These are phyloP conservation scores for Pitangus sulphuratus DNA, from an alignment of 2,797 vertebrate genomes.

Conservation along the genomic window DNA sequence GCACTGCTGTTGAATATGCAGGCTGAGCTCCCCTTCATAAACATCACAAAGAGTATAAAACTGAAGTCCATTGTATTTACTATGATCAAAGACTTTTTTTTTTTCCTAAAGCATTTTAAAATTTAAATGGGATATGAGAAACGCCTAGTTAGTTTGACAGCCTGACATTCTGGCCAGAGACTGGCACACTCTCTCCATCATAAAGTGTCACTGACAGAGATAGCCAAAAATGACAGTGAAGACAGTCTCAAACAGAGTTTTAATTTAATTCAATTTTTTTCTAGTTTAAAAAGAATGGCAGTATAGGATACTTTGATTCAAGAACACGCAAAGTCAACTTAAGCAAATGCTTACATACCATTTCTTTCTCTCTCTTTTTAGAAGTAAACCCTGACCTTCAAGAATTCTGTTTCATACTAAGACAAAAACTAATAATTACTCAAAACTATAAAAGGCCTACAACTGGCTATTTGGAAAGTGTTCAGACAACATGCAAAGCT, in stretches of 20 bases:
- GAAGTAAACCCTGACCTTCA: neutral
- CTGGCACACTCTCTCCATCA: neutral
- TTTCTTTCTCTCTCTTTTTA: neutral
- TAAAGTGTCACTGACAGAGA: neutral
- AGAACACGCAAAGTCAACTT: neutral
- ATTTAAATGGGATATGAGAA: neutral
- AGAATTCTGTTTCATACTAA: neutral
- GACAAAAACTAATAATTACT: neutral
- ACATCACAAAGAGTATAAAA: neutral
- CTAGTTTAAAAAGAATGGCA: neutral
- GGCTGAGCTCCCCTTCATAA: neutral
- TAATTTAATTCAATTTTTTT: too few relatives aligned
- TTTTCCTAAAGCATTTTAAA: neutral
- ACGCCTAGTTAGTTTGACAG: neutral
- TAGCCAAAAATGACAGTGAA: fast-evolving
- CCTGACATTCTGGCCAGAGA: neutral
- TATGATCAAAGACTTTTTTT: neutral
- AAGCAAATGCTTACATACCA: neutral
- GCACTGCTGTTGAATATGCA: neutral
- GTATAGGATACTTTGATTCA: neutral
- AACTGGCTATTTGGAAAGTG: neutral
- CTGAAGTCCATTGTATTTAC: neutral
- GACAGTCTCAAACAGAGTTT: neutral
- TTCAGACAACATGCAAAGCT: neutral
- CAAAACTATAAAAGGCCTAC: neutral